These are phyloP conservation scores for Eulacestoma nigropectus DNA, from an alignment of 2,113 vertebrate genomes.

Conservation along the genomic window DNA sequence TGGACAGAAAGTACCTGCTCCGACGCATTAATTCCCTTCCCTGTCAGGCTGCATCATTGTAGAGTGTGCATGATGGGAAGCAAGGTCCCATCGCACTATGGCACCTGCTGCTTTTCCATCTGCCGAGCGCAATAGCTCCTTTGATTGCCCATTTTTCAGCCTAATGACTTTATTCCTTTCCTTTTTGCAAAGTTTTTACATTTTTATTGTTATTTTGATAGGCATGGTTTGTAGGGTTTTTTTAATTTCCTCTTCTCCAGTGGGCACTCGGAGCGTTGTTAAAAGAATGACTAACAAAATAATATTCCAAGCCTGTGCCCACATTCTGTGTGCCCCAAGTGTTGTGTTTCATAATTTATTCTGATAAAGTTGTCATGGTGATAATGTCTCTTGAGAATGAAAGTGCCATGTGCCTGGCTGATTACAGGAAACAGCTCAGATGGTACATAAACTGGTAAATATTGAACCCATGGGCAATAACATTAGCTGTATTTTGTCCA, in stretches of 20 bases:
- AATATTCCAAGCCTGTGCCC: constrained; percentile 54
- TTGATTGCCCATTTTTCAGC: constrained; percentile 82
- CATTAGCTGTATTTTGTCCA: constrained; percentile 31
- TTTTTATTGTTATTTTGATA: constrained; percentile 70
- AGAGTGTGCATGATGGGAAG: constrained; percentile 82
- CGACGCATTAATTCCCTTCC: constrained; percentile 82
- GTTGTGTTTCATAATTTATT: constrained; percentile 72
- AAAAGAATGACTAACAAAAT: constrained; percentile 60
- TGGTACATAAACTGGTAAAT: constrained; percentile 74
- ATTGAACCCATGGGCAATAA: constrained; percentile 69
- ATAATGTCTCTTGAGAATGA: constrained; percentile 71
- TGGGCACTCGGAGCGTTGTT: constrained; percentile 25
- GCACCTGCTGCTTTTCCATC: constrained; percentile 97
- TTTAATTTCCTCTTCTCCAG: constrained; percentile 39
- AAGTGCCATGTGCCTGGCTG: constrained; percentile 72
- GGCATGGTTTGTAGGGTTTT: neutral
- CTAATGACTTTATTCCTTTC: constrained; percentile 76
- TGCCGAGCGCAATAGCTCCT: constrained; percentile 74
- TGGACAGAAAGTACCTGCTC: constrained; percentile 83
- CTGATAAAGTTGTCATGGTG: constrained; percentile 83
- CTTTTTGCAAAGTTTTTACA: constrained; percentile 69
- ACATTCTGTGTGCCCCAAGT: constrained; percentile 62
- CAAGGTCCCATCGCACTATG: constrained; percentile 75
- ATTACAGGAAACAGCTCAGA: constrained; percentile 76
- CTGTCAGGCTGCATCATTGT: constrained; percentile 89